phyloP scores from a whole-genome alignment of 2,797 vertebrate species.

The Pipistrellus pygmaeus region DNA sequence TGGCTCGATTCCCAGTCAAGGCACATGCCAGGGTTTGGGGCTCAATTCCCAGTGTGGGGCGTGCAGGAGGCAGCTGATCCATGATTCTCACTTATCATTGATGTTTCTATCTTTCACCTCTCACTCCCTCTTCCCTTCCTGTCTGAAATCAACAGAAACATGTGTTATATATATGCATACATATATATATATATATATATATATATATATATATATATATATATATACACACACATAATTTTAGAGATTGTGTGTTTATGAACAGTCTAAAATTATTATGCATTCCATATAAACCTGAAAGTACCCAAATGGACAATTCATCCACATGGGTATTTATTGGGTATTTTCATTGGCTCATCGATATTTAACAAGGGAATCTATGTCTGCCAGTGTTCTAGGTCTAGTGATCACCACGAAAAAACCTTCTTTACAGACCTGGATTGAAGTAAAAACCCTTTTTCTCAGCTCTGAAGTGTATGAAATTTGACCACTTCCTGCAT shows the following conservation, averaged over 20 bases:
- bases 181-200: too few relatives aligned
- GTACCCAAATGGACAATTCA: background rate
- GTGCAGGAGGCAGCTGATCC: too few relatives aligned
- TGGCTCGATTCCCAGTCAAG: too few relatives aligned
- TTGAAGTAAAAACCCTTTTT: background rate
- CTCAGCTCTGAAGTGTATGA: background rate
- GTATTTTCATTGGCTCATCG: background rate
- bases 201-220: too few relatives aligned
- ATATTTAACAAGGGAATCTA: background rate
- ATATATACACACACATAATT: background rate
- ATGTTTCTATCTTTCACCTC: too few relatives aligned
- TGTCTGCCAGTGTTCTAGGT: background rate
- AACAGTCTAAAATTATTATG: background rate
- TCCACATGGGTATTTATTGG: background rate
- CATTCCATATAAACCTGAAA: background rate
- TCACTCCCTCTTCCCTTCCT: too few relatives aligned
- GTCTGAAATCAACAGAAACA: too few relatives aligned
- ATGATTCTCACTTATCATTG: too few relatives aligned
- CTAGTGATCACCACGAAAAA: background rate
- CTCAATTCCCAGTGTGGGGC: too few relatives aligned
- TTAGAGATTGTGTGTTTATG: background rate
- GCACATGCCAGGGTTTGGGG: too few relatives aligned
- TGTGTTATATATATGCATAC: too few relatives aligned
- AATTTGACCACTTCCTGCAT: background rate
- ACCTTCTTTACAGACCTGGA: background rate